Percentiles rank a stretch among this genome's conserved stretches.
These are phyloP conservation scores for Trichosurus vulpecula DNA, from an alignment of 2,797 vertebrate species.

Conservation along the genomic window DNA sequence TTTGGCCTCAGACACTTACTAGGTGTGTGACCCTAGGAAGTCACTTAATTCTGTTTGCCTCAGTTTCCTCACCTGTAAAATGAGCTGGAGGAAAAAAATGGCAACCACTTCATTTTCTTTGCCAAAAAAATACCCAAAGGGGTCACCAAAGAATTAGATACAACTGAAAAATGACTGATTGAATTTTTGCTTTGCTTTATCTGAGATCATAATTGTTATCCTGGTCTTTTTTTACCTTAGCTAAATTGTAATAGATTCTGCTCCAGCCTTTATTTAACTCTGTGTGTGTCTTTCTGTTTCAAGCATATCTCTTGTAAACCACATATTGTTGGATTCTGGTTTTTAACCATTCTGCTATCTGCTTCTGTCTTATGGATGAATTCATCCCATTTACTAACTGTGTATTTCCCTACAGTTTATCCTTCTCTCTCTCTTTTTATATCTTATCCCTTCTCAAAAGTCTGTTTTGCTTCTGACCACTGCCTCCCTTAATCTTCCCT, in stretches of 20 bases:
- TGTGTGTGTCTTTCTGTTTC: background rate
- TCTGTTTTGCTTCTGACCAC: background rate
- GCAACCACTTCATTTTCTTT: background rate
- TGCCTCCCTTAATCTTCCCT: background rate
- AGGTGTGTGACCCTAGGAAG: background rate
- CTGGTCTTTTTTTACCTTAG: background rate
- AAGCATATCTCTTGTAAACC: background rate
- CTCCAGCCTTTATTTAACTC: background rate
- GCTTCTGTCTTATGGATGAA: background rate
- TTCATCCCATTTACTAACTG: background rate
- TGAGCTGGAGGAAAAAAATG: background rate
- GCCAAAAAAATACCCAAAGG: background rate
- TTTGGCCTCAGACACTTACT: background rate
- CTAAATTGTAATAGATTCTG: background rate
- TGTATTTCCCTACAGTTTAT: background rate
- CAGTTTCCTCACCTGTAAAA: background rate
- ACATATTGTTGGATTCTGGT: background rate
- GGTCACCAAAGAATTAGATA: background rate
- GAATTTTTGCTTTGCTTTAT: background rate
- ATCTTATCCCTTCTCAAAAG: background rate
- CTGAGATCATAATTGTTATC: background rate
- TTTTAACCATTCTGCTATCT: background rate
- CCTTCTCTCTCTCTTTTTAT: background rate
- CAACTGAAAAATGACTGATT: background rate
- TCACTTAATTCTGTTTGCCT: background rate